Evolutionary conservation across 2,113 vertebrate species (phyloP).

Genomic region (Lophotis ruficrista): DNA sequence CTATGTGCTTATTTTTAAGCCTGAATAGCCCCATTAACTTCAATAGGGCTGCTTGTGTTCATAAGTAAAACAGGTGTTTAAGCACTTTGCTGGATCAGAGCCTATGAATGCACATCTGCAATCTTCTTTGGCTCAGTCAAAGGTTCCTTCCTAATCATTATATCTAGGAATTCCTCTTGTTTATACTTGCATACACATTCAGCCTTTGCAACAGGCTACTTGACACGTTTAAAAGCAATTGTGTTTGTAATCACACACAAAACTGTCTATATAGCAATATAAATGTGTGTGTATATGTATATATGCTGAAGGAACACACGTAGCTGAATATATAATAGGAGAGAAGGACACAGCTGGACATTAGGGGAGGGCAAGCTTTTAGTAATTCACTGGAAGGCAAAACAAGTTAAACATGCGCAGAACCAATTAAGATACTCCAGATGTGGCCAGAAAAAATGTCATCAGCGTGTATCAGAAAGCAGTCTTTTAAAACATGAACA

Average conservation of each 20-base stretch:
- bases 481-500: neutral
- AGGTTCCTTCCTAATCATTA: constrained; percentile 26
- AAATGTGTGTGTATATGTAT: neutral
- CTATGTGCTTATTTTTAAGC: constrained; percentile 45
- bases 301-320: neutral
- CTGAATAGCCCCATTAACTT: constrained; percentile 48
- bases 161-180: neutral
- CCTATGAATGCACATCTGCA: constrained; percentile 30
- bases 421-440: constrained; percentile 12
- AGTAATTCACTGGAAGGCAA: neutral
- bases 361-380: neutral
- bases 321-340: neutral
- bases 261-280: neutral
- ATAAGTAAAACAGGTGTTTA: constrained; percentile 55
- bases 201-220: constrained; percentile 36
- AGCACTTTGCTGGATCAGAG: constrained; percentile 52
- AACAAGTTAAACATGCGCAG: neutral
- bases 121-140: constrained; percentile 6
- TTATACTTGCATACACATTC: neutral
- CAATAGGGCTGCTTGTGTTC: constrained; percentile 20
- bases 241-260: constrained; percentile 14
- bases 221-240: constrained; percentile 41
- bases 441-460: neutral
- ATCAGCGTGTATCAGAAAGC: neutral
- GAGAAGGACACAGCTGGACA: neutral